Base-by-base conservation (phyloP, 2,113 vertebrate species). In the Urocolius indicus region DNA sequence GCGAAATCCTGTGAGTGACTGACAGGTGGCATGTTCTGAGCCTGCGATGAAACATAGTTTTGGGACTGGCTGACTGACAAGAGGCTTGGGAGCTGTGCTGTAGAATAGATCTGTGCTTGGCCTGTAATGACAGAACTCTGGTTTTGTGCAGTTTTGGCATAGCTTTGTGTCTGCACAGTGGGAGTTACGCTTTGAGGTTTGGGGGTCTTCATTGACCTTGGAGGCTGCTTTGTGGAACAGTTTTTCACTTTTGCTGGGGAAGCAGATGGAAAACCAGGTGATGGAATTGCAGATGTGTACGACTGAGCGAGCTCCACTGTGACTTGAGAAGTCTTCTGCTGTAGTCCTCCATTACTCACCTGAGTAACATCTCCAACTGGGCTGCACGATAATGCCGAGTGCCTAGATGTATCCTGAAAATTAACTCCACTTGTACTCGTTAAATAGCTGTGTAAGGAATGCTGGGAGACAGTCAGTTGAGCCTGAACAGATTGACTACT, bases 371-470 rank as follows among this genome's bases (percentile, higher is more conserved):
- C 98, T 95, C 98, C 98, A 81, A 97, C 87, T 43, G 99, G 98
- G 92, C 98, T 99, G 97, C 99, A 99, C 93, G 99, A 95, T 79
- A 99, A 97, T 2, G 99, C 97, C 11, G 98, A 98, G 95, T 99
- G 98, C 84, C 98, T 98, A 27, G 98, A 98, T 5, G 98, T 97
- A 96, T 99, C 99, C 97, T 99, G 99, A 97, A 99, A 99, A 95
- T 98, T 98, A 92, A 98, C 98, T 87, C 98, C 98, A 89, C 94
- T 97, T 81, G 98, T 97, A 94, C 96, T 98, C 43, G 98, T 97
- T 91, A 99, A 98, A 93, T 99, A 99, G 90, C 96, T 98, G 84
- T 99, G 99, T 97, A 99, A 98, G 95, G 99, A 98, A 98, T 99
- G 98, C 97, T 99, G 99, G 67, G 98, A 98, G 97, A 97, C 98